phyloP scores from a whole-genome alignment of 2,888 invertebrate genomes.

The Brenthis hecate region DNA sequence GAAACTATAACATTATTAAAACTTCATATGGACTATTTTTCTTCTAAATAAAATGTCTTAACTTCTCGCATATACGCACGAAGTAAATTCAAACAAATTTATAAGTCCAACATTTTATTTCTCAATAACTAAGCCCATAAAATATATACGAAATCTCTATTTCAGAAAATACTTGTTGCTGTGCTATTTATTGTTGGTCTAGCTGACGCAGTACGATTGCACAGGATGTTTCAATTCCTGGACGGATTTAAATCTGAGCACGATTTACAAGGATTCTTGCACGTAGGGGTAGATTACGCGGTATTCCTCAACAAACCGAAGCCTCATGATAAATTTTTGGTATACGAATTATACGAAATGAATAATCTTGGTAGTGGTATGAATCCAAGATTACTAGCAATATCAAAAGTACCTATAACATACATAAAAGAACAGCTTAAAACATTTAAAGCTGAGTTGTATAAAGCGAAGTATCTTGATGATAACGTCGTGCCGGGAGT shows the following conservation, averaged over 20 bases:
- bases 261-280: constrained; percentile 60
- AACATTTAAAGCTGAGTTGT: constrained; percentile 57
- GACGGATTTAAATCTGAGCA: constrained; percentile 65
- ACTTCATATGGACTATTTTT: too few species aligned
- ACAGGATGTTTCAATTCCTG: constrained; percentile 66
- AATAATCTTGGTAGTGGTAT: constrained; percentile 53
- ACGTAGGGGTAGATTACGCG: constrained; percentile 67
- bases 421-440: constrained; percentile 66
- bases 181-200: constrained; percentile 32
- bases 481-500: constrained; percentile 64
- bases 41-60: too few species aligned
- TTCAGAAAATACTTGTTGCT: constrained; percentile 28
- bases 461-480: constrained; percentile 61
- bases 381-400: constrained; percentile 61
- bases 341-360: constrained; percentile 69
- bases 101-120: too few species aligned
- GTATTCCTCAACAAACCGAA: constrained; percentile 60
- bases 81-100: too few species aligned
- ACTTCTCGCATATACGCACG: too few species aligned
- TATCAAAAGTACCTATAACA: constrained; percentile 64
- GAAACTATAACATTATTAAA: too few species aligned
- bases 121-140: too few species aligned
- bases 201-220: constrained; percentile 55
- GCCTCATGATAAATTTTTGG: constrained; percentile 60
- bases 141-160: not conserved